Base-by-base conservation (phyloP, 2,888 invertebrate genomes). In the Cerastis leucographa region DNA sequence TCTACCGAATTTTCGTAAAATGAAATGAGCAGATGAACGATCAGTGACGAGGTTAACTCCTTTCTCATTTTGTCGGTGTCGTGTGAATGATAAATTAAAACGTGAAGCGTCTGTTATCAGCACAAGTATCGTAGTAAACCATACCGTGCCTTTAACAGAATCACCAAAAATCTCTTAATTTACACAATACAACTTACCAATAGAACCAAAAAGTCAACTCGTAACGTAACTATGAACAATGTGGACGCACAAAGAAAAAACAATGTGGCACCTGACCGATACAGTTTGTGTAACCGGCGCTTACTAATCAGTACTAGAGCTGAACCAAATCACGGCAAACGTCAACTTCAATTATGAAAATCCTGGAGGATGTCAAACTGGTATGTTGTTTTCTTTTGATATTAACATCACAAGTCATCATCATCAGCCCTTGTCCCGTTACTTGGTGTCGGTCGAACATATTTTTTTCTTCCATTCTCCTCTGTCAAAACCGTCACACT, bases 221-320 rank as follows among this genome's bases (percentile, higher is more conserved):
- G 12, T 62, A 82, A 78, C 64, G 74, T 82, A 85, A 82, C 62
- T 6, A 25, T 0, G 73, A 84, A 84, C 84, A 86, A 84, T 83
- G 83, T 67, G 12, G 68, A 7, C n/a, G 1, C 25, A 22, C 54
- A 66, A 71, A 72, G 22, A 59, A 70, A 78, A 66, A 62, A 74
- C 46, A 66, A 70, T 19, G 59, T 4, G 8, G 12, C 85, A 86
- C 76, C 87, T 78, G 78, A 74, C n/a, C 40, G 1, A 40, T 25
- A 35, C 51, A 44, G 64, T 42, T 70, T 64, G 66, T 64, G 46
- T 66, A 78, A 83, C 59, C 25, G 12, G 25, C 40, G 68, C 59
- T 62, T 61, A 46, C 3, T 51, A n/a, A 65, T 69, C 61, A 64
- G 67, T 49, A 67, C 35, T 40, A 81, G 72, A 68, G 59, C 59